Evolutionary conservation across 2,888 invertebrate species (phyloP), one percentile per base, ranked within the genome.

Genomic region (Dolichopus griseipennis): DNA sequence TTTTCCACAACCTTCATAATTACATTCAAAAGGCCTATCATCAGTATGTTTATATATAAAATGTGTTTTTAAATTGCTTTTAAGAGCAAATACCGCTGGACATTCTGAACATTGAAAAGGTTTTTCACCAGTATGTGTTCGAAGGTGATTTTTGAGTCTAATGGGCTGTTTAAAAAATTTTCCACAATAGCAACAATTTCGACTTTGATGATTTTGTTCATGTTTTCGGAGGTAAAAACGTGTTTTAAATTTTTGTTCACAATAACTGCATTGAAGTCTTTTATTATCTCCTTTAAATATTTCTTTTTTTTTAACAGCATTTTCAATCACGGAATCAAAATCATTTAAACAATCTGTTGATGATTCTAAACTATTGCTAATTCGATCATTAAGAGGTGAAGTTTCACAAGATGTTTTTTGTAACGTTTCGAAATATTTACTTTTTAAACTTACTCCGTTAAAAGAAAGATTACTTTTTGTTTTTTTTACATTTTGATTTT

Each of bases 61-160:
- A 63, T 63, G 63, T 1, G 27, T 22, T 18, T 22, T 63, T 63
- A 63, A 63, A 27, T 63, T 63, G 4, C 27, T 63, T 27, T 22
- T 27, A 15, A 27, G 15, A 27, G 63, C 27, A 63, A 63, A 63
- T 6, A 27, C 27, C 15, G 27, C 27, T 18, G 63, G 63, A 18
- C 63, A 63, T 15, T 63, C 12, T 27, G 12, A 12, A 27, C 63
- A 63, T 18, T 63, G 22, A 63, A 27, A 63, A 5, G 63, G 63
- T 18, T 63, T 63, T 27, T 63, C 63, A 27, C 63, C 63, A 1
- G 63, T 63, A 18, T 63, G 63, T 0, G 63, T 63, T 63, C 63
- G 22, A 27, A 33, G 6, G 15, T 63, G 63, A 63, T 63, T 27
- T 63, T 27, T 18, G 2, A 52, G n/a, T 52, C 9, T 6, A 18